Evolutionary conservation across 1,140 invertebrate genomes (phyloP).

Genomic region (Hormaphis cornu): DNA sequence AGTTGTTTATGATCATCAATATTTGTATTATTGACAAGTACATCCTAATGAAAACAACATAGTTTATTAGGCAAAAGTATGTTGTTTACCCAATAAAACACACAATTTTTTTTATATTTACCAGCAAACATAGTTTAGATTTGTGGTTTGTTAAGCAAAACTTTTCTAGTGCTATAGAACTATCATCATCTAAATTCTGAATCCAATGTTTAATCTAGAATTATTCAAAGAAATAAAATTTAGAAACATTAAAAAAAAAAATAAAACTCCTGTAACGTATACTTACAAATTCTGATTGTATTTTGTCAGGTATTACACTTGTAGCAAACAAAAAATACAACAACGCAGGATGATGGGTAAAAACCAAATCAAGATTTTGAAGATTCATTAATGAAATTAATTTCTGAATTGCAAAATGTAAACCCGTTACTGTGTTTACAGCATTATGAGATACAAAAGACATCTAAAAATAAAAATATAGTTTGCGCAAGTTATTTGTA

Average conservation of each 20-base stretch:
- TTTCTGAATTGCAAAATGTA: background rate
- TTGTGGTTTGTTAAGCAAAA: conserved; percentile 2
- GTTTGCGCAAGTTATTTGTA: too few relatives aligned
- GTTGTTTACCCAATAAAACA: background rate
- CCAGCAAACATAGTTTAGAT: conserved; percentile 11
- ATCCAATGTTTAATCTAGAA: conserved; percentile 12
- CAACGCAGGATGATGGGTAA: conserved; percentile 8
- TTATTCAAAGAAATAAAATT: background rate
- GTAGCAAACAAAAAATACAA: conserved; percentile 16
- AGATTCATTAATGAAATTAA: background rate
- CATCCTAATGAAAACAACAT: background rate
- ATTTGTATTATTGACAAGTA: background rate
- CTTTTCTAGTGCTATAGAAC: background rate
- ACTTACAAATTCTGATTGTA: background rate
- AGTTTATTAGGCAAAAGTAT: background rate
- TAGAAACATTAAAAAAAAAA: background rate
- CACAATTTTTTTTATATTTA: background rate
- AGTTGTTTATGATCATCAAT: background rate
- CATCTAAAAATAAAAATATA: background rate
- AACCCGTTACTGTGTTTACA: background rate
- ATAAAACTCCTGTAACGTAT: background rate
- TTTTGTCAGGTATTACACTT: conserved; percentile 1
- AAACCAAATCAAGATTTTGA: background rate
- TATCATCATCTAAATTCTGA: conserved; percentile 4
- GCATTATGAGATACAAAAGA: conserved; percentile 13